These are phyloP conservation scores for Parasteatoda lunata DNA, from an alignment of 2,888 invertebrate species.

Conservation along the genomic window DNA sequence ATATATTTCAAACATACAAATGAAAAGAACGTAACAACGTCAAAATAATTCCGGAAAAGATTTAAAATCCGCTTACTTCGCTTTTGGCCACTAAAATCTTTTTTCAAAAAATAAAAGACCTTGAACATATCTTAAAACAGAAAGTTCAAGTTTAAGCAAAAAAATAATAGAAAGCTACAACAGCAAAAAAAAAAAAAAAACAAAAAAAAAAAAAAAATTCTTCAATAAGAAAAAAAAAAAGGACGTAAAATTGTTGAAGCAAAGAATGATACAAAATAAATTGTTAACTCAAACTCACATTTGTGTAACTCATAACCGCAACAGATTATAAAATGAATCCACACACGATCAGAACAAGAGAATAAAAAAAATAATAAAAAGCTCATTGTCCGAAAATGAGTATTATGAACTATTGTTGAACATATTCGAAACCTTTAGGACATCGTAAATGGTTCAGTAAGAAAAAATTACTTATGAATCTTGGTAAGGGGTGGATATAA, in stretches of 20 bases:
- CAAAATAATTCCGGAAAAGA: too few relatives aligned
- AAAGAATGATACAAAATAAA: slow-evolving; percentile 51
- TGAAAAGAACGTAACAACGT: too few relatives aligned
- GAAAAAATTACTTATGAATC: slow-evolving; percentile 40
- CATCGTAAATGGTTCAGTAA: slow-evolving; percentile 54
- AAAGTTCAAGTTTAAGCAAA: slow-evolving; percentile 9
- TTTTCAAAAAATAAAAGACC: background rate
- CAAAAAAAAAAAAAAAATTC: slow-evolving; percentile 3
- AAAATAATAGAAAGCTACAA: background rate
- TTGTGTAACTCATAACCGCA: slow-evolving; percentile 40
- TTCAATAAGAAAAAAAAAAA: background rate
- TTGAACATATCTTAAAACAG: background rate
- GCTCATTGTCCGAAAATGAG: slow-evolving; percentile 44
- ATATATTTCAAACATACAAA: too few relatives aligned
- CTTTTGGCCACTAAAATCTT: too few relatives aligned
- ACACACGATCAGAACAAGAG: background rate
- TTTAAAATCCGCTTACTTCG: too few relatives aligned
- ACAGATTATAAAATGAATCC: slow-evolving; percentile 45
- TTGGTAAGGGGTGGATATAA: background rate
- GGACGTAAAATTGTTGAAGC: slow-evolving; percentile 31
- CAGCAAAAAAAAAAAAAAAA: background rate
- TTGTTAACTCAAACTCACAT: slow-evolving; percentile 29
- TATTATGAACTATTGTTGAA: slow-evolving; percentile 59
- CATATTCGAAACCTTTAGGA: slow-evolving; percentile 46
- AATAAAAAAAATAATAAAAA: slow-evolving; percentile 16